Evolutionary conservation across 2,113 vertebrate genomes (phyloP).

Genomic region (Pangasianodon hypophthalmus): DNA sequence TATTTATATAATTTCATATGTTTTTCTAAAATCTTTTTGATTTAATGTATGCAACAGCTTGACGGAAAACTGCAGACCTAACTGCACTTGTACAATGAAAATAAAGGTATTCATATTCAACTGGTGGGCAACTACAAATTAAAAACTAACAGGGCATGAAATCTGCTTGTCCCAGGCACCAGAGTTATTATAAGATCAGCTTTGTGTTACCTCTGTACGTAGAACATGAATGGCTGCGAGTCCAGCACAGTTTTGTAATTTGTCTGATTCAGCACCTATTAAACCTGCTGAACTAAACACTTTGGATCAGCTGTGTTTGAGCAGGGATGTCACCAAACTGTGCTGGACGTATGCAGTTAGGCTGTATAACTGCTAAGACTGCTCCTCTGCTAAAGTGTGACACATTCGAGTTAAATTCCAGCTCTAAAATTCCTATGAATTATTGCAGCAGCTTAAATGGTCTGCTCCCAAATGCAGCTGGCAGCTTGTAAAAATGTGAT

Average conservation of each 20-base stretch:
- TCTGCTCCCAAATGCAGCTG: not conserved
- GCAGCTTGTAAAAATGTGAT: not conserved
- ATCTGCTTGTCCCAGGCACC: not conserved
- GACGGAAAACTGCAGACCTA: not conserved
- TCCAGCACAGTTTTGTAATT: not conserved
- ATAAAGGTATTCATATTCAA: not conserved
- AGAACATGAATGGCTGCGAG: not conserved
- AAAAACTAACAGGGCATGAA: not conserved
- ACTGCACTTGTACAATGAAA: not conserved
- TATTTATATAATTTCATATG: too few species aligned
- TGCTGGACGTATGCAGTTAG: not conserved
- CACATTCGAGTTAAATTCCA: not conserved
- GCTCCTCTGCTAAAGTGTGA: not conserved
- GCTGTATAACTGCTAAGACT: not conserved
- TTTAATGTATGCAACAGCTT: too few species aligned
- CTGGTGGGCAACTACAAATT: not conserved
- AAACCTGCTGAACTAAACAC: not conserved
- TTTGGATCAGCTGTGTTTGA: not conserved
- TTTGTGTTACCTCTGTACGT: not conserved
- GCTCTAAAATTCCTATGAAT: not conserved
- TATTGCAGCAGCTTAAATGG: not conserved
- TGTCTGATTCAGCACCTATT: not conserved
- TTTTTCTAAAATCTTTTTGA: too few species aligned
- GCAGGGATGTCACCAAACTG: not conserved
- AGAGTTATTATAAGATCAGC: not conserved